Evolutionary conservation across 2,797 vertebrate species (phyloP).

Genomic region (Distichodus sexfasciatus): DNA sequence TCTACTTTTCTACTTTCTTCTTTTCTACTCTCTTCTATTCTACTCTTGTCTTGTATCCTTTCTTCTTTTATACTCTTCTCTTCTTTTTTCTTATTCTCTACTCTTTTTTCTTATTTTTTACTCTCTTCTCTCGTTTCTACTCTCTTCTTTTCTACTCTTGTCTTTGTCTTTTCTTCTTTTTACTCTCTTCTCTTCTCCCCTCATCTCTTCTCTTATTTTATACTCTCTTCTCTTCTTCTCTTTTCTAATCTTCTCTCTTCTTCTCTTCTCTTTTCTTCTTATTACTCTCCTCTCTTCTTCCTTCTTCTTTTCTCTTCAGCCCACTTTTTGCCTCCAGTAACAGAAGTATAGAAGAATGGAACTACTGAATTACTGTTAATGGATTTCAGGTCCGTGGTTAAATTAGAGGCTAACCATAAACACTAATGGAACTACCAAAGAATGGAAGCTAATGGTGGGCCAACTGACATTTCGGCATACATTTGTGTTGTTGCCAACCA

Average conservation of each 20-base stretch:
- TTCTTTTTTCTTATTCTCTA: constrained; percentile 57
- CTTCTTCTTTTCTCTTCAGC: neutral
- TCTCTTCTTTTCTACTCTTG: no score
- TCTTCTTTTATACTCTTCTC: constrained; percentile 52
- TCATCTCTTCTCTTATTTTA: neutral
- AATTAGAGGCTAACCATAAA: no score
- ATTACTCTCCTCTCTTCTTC: constrained; percentile 48
- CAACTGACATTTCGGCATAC: no score
- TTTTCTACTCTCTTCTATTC: neutral
- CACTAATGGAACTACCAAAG: no score
- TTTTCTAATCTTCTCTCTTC: constrained; percentile 58
- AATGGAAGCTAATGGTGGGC: no score
- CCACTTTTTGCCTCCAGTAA: constrained; percentile 13
- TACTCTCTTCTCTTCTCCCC: neutral
- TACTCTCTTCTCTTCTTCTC: constrained; percentile 34
- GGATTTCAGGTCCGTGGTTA: no score
- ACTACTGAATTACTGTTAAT: no score
- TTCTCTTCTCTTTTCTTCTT: constrained; percentile 54
- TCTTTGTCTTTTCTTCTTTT: neutral
- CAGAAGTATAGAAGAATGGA: no score
- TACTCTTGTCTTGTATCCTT: constrained; percentile 49
- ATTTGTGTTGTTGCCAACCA: no score
- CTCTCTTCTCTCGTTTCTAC: neutral
- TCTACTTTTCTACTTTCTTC: neutral
- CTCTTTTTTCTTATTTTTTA: constrained; percentile 44